Evolutionary conservation across 2,113 vertebrate genomes (phyloP).

Genomic region (Gnathonemus echidnorhynchus): DNA sequence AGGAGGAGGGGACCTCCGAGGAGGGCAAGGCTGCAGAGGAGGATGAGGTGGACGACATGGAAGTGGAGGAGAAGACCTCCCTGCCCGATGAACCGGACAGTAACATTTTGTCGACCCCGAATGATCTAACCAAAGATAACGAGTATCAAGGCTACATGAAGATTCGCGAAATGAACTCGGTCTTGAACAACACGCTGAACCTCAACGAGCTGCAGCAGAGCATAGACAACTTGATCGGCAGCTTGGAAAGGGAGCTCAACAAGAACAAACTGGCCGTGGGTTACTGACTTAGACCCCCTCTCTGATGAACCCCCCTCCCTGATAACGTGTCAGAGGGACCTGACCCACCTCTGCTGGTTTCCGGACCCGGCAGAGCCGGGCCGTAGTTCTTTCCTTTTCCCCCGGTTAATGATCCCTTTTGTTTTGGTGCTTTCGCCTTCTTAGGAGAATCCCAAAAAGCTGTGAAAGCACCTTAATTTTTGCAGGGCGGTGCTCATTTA

Average conservation of each 20-base stretch:
- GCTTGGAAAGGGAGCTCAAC: conserved; percentile 91
- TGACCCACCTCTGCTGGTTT: neutral
- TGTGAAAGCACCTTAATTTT: conserved; percentile 65
- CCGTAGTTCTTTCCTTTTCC: conserved; percentile 16
- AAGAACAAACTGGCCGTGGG: conserved; percentile 87
- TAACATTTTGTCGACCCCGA: conserved; percentile 22
- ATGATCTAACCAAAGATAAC: conserved; percentile 56
- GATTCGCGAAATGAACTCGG: conserved; percentile 74
- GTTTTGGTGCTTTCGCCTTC: conserved; percentile 52
- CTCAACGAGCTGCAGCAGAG: conserved; percentile 95
- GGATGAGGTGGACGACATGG: conserved; percentile 10
- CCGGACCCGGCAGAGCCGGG: conserved; percentile 22
- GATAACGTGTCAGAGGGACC: neutral
- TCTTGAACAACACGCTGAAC: conserved; percentile 72
- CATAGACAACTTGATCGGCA: conserved; percentile 92
- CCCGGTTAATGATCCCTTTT: conserved; percentile 23
- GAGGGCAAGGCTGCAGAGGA: conserved; percentile 21
- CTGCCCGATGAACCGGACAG: conserved; percentile 36
- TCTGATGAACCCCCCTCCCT: neutral
- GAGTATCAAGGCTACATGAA: conserved; percentile 76
- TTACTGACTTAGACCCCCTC: neutral
- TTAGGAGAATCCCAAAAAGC: conserved; percentile 64
- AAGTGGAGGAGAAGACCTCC: conserved; percentile 45
- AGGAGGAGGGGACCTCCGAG: conserved; percentile 54
- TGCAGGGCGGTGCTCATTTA: conserved; percentile 54